Evolutionary conservation across 2,113 vertebrate species (phyloP).

Genomic region (Epinephelus fuscoguttatus): DNA sequence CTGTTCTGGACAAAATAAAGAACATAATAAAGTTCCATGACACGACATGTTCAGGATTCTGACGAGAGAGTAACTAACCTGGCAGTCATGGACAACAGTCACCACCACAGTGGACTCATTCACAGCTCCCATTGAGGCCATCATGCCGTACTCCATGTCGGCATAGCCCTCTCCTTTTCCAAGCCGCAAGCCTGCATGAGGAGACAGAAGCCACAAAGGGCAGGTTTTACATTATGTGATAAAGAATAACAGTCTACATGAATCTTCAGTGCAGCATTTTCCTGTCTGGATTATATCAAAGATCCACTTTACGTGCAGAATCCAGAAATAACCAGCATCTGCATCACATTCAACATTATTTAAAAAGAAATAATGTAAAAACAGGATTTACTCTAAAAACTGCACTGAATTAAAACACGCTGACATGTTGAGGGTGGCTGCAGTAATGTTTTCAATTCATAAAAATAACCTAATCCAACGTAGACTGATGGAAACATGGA

Average conservation of each 20-base stretch:
- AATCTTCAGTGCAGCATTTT: background rate
- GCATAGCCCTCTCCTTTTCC: constrained; percentile 98
- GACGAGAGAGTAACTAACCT: constrained; percentile 83
- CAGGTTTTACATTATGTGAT: background rate
- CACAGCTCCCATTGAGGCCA: constrained; percentile 92
- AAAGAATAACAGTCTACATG: background rate
- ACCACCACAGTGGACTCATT: constrained; percentile 88
- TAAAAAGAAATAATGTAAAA: background rate
- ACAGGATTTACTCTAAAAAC: constrained; percentile 6
- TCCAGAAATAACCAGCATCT: constrained; percentile 14
- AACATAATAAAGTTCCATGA: background rate
- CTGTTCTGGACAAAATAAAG: background rate
- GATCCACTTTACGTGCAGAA: background rate
- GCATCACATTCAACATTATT: background rate
- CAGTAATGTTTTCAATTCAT: constrained; percentile 12
- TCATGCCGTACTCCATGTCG: constrained; percentile 96
- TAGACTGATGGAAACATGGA: constrained; percentile 23
- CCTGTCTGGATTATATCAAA: background rate
- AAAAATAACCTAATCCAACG: constrained; percentile 20
- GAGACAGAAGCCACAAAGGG: background rate
- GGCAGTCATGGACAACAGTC: constrained; percentile 95
- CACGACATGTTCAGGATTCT: background rate
- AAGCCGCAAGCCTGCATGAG: constrained; percentile 90
- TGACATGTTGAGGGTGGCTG: background rate
- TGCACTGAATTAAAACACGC: background rate